These are phyloP conservation scores for Rana temporaria DNA, from an alignment of 2,113 vertebrate genomes.

Conservation along the genomic window DNA sequence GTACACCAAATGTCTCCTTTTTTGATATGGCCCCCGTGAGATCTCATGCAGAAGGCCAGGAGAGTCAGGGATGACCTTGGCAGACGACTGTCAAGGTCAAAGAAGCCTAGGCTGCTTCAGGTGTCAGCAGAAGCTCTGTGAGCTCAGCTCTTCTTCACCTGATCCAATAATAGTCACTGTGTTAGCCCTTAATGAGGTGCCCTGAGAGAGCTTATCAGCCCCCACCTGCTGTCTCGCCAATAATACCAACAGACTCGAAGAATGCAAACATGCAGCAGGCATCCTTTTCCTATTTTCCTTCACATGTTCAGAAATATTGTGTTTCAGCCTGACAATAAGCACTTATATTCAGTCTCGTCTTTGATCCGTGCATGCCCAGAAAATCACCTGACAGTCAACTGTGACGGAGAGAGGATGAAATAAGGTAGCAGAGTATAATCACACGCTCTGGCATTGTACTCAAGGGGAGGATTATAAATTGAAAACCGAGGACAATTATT, in stretches of 20 bases:
- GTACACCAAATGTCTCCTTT: constrained; percentile 35
- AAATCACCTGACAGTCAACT: constrained; percentile 67
- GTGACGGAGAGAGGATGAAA: constrained; percentile 32
- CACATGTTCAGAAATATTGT: constrained; percentile 62
- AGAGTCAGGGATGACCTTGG: constrained; percentile 74
- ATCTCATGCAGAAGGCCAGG: constrained; percentile 38
- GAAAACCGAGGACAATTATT: constrained; percentile 7
- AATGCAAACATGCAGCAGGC: constrained; percentile 63
- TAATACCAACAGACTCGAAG: constrained; percentile 58
- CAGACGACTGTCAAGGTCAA: constrained; percentile 65
- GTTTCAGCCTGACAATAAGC: constrained; percentile 66
- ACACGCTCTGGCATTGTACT: constrained; percentile 51
- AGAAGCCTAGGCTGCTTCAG: constrained; percentile 63
- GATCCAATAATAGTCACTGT: constrained; percentile 66
- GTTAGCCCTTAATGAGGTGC: constrained; percentile 66
- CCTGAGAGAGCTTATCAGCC: constrained; percentile 53
- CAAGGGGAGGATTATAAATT: constrained; percentile 2
- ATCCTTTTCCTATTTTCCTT: constrained; percentile 60
- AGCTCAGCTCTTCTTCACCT: constrained; percentile 68
- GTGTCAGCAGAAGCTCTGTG: constrained; percentile 63
- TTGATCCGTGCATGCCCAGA: constrained; percentile 62
- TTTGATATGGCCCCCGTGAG: constrained; percentile 28
- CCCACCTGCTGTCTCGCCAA: constrained; percentile 66
- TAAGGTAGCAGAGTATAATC: background rate
- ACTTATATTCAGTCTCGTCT: constrained; percentile 62